phyloP scores from a whole-genome alignment of 2,888 invertebrate species.

The Leptodirus hochenwartii region DNA sequence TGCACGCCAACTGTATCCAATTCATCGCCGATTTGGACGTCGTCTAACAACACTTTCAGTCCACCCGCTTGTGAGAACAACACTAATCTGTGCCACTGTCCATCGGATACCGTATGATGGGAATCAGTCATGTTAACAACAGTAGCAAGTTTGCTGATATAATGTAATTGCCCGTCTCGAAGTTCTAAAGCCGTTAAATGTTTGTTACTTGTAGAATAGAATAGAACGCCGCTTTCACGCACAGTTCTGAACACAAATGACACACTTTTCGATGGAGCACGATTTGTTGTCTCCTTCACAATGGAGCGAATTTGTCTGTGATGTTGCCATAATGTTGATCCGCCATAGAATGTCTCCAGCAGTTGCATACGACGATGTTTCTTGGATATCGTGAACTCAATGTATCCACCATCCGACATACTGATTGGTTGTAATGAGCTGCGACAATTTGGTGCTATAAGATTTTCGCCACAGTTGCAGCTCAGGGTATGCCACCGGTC shows the following conservation, averaged over 20 bases:
- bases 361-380: conserved; percentile 76
- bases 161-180: conserved; percentile 54
- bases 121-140: conserved; percentile 67
- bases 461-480: conserved; percentile 48
- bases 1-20: conserved; percentile 74
- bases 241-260: conserved; percentile 69
- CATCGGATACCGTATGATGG: conserved; percentile 51
- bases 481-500: conserved; percentile 69
- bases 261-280: conserved; percentile 46
- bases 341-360: conserved; percentile 58
- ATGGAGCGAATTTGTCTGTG: conserved; percentile 14
- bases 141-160: conserved; percentile 60
- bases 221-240: conserved; percentile 58
- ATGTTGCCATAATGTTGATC: conserved; percentile 48
- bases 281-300: conserved; percentile 1
- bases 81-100: conserved; percentile 78
- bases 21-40: conserved; percentile 58
- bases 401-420: conserved; percentile 55
- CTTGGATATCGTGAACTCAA: conserved; percentile 65
- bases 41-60: conserved; percentile 54
- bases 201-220: conserved; percentile 73
- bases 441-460: conserved; percentile 64
- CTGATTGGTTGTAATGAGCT: conserved; percentile 63
- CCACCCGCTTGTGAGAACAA: conserved; percentile 51
- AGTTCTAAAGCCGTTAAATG: conserved; percentile 73